A percentile compares a stretch with the other conserved stretches of the same genome.
phyloP scores from a whole-genome alignment of 2,888 invertebrate genomes.

The Nasonia oneida region DNA sequence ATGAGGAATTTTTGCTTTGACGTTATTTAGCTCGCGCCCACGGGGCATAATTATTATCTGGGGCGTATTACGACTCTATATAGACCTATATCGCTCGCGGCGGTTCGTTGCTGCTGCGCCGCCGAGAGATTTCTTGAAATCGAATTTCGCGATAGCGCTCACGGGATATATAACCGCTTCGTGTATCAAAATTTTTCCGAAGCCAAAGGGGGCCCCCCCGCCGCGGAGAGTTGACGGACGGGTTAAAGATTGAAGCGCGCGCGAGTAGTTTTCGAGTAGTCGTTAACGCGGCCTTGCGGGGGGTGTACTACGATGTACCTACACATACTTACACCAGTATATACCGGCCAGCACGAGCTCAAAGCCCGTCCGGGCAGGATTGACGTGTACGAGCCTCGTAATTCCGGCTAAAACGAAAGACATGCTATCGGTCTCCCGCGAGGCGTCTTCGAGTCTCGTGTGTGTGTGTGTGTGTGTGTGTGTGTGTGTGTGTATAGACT shows the following conservation, averaged over 20 bases:
- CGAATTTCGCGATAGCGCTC: too few relatives aligned
- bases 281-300: constrained; percentile 49
- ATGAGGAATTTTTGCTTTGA: constrained; percentile 7
- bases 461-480: too few relatives aligned
- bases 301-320: background rate
- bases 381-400: constrained; percentile 49
- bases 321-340: too few relatives aligned
- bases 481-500: constrained; percentile 8
- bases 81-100: too few relatives aligned
- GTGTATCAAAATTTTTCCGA: background rate
- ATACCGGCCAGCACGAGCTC: background rate
- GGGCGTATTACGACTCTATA: background rate
- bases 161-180: background rate
- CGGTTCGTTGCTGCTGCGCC: too few relatives aligned
- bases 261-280: constrained; percentile 43
- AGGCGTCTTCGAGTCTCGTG: too few relatives aligned
- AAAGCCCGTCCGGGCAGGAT: constrained; percentile 6
- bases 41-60: constrained; percentile 4
- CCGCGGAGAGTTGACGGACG: background rate
- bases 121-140: too few relatives aligned
- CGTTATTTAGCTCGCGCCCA: constrained; percentile 4
- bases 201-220: background rate
- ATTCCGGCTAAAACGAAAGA: constrained; percentile 44
- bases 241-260: constrained; percentile 24
- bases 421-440: background rate